phyloP scores from a whole-genome alignment of 2,113 vertebrate species.

The Stigmatopora argus region DNA sequence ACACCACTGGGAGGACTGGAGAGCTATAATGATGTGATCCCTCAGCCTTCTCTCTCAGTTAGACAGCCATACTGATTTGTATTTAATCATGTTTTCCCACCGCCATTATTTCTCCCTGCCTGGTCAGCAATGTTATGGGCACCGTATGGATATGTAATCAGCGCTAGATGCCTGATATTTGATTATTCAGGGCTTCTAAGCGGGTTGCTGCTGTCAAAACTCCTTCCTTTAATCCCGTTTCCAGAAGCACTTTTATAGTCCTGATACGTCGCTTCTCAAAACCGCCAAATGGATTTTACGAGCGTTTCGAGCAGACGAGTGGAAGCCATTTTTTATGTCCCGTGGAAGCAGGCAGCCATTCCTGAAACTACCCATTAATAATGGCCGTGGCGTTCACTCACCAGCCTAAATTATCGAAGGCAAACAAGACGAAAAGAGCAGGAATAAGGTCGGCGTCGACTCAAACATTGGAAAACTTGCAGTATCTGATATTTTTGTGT shows the following conservation, averaged over 20 bases:
- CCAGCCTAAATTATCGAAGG: conserved; percentile 7
- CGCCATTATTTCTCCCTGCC: neutral
- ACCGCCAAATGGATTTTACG: conserved; percentile 51
- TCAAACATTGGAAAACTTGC: neutral
- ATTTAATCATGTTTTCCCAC: conserved; percentile 24
- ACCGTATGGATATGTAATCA: neutral
- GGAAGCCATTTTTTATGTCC: conserved; percentile 39
- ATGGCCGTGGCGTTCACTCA: conserved; percentile 12
- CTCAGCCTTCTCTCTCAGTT: conserved; percentile 27
- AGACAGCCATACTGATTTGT: conserved; percentile 7
- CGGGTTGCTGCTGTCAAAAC: neutral
- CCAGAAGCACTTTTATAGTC: conserved; percentile 8
- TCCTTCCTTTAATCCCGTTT: neutral
- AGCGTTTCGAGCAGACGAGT: conserved; percentile 34
- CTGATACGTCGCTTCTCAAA: conserved; percentile 31
- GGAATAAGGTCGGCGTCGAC: neutral
- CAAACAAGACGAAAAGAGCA: neutral
- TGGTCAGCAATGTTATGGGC: neutral
- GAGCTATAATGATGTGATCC: conserved; percentile 59
- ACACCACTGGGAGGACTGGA: conserved; percentile 47
- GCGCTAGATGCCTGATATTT: neutral
- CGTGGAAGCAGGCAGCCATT: conserved; percentile 27
- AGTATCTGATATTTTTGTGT: neutral
- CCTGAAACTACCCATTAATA: conserved; percentile 22
- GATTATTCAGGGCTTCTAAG: neutral